Evolutionary conservation across 2,888 invertebrate species (phyloP).

Genomic region (Meandrusa payeni): DNA sequence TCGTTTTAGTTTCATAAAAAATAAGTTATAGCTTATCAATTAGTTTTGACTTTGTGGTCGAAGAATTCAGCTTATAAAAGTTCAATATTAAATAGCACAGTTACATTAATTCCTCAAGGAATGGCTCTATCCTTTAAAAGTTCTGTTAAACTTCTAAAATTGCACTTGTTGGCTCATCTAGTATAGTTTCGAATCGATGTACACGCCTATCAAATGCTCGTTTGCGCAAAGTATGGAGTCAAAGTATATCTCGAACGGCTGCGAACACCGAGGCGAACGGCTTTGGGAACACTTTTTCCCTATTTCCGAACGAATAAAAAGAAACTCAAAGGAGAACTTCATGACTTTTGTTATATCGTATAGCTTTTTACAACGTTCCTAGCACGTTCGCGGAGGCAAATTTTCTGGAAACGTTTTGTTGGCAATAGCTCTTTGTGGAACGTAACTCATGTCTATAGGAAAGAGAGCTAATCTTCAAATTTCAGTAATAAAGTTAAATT

Average conservation of each 20-base stretch:
- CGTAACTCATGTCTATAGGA: constrained; percentile 17
- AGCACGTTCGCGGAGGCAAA: constrained; percentile 35
- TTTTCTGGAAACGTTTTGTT: constrained; percentile 42
- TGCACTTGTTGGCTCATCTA: too few species aligned
- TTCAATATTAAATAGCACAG: too few species aligned
- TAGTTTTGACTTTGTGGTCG: too few species aligned
- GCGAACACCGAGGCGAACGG: constrained; percentile 61
- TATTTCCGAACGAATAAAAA: constrained; percentile 73
- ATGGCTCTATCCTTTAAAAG: too few species aligned
- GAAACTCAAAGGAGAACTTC: constrained; percentile 65
- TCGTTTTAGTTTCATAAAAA: too few species aligned
- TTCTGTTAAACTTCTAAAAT: too few species aligned
- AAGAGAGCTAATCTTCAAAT: constrained; percentile 16
- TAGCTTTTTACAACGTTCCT: constrained; percentile 47
- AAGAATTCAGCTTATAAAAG: too few species aligned
- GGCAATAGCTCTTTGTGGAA: constrained; percentile 27
- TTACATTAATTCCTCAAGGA: too few species aligned
- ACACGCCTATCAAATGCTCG: constrained; percentile 71
- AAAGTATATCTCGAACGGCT: constrained; percentile 60
- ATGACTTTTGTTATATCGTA: constrained; percentile 72
- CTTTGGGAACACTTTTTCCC: constrained; percentile 73
- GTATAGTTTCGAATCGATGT: constrained; percentile 36
- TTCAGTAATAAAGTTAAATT: too few species aligned
- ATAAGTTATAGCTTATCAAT: too few species aligned
- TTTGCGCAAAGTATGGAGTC: constrained; percentile 73